These are phyloP conservation scores for Brienomyrus longianalis DNA, from an alignment of 2,113 vertebrate genomes.

Conservation along the genomic window DNA sequence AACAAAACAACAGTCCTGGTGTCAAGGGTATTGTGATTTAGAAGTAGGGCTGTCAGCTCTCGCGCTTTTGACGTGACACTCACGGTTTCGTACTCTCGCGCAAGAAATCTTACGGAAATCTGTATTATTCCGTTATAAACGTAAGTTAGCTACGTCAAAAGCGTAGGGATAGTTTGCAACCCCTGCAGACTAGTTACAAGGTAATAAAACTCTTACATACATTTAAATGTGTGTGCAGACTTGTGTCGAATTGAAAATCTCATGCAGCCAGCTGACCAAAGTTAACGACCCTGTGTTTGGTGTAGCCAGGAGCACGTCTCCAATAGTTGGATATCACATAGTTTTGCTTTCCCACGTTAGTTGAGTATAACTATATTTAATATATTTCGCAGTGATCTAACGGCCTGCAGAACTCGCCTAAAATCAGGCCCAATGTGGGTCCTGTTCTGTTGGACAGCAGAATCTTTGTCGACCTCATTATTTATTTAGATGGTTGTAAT, in stretches of 20 bases:
- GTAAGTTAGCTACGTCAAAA: background rate
- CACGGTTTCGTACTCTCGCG: background rate
- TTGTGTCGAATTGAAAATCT: background rate
- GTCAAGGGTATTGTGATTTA: background rate
- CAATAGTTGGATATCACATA: background rate
- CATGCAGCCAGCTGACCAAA: background rate
- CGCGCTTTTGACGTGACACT: background rate
- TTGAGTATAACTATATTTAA: background rate
- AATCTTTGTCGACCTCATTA: background rate
- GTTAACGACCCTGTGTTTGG: background rate
- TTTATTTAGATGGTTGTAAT: background rate
- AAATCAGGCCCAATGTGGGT: background rate
- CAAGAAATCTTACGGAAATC: background rate
- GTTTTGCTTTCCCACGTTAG: background rate
- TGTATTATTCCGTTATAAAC: background rate
- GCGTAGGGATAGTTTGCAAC: background rate
- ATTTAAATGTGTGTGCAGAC: background rate
- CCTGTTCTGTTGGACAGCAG: background rate
- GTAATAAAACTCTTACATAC: background rate
- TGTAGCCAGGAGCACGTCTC: background rate
- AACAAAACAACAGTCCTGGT: background rate
- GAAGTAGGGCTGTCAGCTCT: background rate
- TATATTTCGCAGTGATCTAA: background rate
- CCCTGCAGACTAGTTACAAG: background rate
- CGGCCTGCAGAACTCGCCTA: background rate